These are phyloP conservation scores for Sylvia borin DNA, from an alignment of 2,797 vertebrate genomes.

Conservation along the genomic window DNA sequence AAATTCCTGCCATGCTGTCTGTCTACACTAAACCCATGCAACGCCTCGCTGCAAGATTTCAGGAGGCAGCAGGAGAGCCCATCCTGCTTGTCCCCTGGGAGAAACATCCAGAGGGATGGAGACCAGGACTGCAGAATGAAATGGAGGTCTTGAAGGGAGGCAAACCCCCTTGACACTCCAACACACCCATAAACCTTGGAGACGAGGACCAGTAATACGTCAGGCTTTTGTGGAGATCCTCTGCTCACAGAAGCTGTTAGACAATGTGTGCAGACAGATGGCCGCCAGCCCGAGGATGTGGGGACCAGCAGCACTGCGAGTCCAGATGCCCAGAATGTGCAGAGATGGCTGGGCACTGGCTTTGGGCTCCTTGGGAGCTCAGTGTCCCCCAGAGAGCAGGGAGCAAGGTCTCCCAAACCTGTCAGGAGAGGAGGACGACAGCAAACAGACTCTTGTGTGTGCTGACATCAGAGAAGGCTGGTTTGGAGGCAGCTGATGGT, in stretches of 20 bases:
- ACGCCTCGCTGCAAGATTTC: not conserved
- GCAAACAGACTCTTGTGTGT: not conserved
- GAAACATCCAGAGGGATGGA: not conserved
- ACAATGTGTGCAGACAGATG: not conserved
- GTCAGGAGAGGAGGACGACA: not conserved
- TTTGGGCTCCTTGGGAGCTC: not conserved
- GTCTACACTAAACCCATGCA: not conserved
- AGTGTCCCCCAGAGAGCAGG: not conserved
- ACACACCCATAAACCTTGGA: not conserved
- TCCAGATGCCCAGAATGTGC: not conserved
- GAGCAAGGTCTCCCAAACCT: not conserved
- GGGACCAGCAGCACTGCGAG: not conserved
- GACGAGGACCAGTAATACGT: not conserved
- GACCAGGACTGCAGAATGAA: not conserved
- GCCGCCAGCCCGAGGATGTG: not conserved
- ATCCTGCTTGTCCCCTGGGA: not conserved
- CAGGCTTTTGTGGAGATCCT: not conserved
- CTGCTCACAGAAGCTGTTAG: not conserved
- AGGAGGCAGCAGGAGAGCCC: not conserved
- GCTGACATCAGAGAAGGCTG: not conserved
- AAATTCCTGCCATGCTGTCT: not conserved
- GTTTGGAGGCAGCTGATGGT: not conserved
- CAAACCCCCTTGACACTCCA: not conserved
- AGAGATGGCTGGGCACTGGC: not conserved
- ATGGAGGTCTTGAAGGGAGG: not conserved